Percentiles rank a stretch among this genome's conserved stretches.
phyloP scores from a whole-genome alignment of 2,888 invertebrate species.

The Petrophora chlorosata region DNA sequence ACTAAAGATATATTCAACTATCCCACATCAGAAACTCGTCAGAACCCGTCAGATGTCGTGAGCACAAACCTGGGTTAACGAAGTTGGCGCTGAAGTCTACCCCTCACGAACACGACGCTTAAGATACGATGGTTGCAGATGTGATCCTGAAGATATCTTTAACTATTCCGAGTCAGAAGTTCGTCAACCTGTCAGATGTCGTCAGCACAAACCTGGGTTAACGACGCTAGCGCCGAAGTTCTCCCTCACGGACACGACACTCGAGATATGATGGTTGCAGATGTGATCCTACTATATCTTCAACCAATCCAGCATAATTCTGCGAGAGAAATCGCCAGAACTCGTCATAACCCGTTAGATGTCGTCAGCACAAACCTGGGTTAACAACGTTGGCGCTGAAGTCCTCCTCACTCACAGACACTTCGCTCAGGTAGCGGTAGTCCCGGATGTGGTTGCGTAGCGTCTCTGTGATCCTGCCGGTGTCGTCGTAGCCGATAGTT shows the following conservation, averaged over 20 bases:
- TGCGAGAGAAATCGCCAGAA: constrained; percentile 85
- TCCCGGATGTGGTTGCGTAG: constrained; percentile 84
- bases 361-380: constrained; percentile 54
- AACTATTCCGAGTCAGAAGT: too few species aligned
- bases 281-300: constrained; percentile 73
- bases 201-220: constrained; percentile 60
- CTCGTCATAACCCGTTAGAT: too few species aligned
- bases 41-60: too few species aligned
- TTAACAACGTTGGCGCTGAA: constrained; percentile 78
- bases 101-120: constrained; percentile 80
- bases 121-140: constrained; percentile 79
- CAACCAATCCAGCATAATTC: constrained; percentile 84
- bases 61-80: constrained; percentile 65
- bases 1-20: background rate
- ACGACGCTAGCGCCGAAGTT: constrained; percentile 80
- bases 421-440: constrained; percentile 78
- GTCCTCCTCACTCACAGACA: constrained; percentile 82
- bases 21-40: too few species aligned
- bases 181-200: too few species aligned
- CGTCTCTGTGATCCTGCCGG: constrained; percentile 72
- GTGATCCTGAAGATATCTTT: constrained; percentile 74
- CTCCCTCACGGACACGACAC: constrained; percentile 78
- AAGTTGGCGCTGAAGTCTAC: constrained; percentile 82
- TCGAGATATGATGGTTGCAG: constrained; percentile 76
- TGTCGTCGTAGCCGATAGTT: constrained; percentile 83